These are phyloP conservation scores for Acanthosepion esculentum DNA, from an alignment of 2,888 invertebrate genomes.

Conservation along the genomic window DNA sequence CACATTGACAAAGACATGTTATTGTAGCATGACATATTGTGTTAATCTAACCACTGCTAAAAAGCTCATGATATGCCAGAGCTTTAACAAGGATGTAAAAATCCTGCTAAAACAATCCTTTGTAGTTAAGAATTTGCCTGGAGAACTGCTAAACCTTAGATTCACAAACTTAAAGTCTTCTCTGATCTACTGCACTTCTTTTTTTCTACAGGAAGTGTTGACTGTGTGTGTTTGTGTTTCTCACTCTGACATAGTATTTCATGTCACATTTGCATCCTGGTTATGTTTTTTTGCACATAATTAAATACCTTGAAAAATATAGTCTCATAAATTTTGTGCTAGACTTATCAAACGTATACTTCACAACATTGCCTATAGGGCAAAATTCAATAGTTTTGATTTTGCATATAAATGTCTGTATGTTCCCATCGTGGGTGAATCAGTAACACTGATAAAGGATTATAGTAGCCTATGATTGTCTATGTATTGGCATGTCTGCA, in stretches of 20 bases:
- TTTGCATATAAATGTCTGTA: background rate
- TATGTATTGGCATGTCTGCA: no score
- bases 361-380: background rate
- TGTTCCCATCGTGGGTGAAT: background rate
- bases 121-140: background rate
- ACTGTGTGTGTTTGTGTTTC: background rate
- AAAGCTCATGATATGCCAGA: background rate
- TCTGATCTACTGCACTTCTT: background rate
- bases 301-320: background rate
- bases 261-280: background rate
- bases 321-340: background rate
- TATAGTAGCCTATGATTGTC: no score
- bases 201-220: background rate
- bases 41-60: background rate
- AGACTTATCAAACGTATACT: background rate
- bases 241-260: slow-evolving; percentile 1
- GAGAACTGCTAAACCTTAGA: background rate
- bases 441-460: background rate
- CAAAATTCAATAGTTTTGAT: background rate
- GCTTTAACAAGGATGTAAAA: background rate
- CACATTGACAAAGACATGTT: slow-evolving; percentile 34
- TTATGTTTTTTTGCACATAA: background rate
- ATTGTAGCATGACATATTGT: slow-evolving; percentile 44
- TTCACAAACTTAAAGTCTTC: background rate
- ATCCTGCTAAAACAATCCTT: background rate